These are phyloP conservation scores for Caenorhabditis doughertyi DNA, from an alignment of 2,888 invertebrate species.

Conservation along the genomic window DNA sequence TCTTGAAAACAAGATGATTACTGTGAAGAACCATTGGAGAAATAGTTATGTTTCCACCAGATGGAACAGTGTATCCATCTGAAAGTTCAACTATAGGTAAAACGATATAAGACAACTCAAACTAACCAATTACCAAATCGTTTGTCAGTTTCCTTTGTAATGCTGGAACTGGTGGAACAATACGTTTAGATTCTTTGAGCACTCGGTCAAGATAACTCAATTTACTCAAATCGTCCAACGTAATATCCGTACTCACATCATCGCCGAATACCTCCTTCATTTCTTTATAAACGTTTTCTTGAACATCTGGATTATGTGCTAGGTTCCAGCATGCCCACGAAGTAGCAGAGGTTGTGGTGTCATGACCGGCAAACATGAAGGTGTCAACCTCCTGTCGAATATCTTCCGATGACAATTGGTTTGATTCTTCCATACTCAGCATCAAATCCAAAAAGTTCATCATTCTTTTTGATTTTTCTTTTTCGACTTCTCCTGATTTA, in stretches of 20 bases:
- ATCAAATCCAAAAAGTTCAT: slow-evolving; percentile 84
- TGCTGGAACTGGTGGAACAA: slow-evolving; percentile 79
- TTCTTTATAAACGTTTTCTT: slow-evolving; percentile 75
- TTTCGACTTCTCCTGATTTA: slow-evolving; percentile 50
- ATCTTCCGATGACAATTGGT: slow-evolving; percentile 83
- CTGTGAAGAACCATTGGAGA: slow-evolving; percentile 66
- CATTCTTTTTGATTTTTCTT: slow-evolving; percentile 58
- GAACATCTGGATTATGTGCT: slow-evolving; percentile 83
- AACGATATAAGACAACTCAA: neutral
- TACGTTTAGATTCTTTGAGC: slow-evolving; percentile 78
- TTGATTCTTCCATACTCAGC: slow-evolving; percentile 83
- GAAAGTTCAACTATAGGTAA: slow-evolving; percentile 16
- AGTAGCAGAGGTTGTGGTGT: slow-evolving; percentile 84
- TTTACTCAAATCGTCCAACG: slow-evolving; percentile 79
- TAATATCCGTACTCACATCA: slow-evolving; percentile 72
- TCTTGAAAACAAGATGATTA: slow-evolving; percentile 60
- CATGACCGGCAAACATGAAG: slow-evolving; percentile 85
- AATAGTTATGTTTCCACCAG: slow-evolving; percentile 54
- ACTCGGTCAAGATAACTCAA: slow-evolving; percentile 78
- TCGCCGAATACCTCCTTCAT: slow-evolving; percentile 69
- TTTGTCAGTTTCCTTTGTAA: slow-evolving; percentile 78
- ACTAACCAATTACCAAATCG: slow-evolving; percentile 78
- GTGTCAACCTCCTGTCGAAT: slow-evolving; percentile 83
- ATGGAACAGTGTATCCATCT: slow-evolving; percentile 62
- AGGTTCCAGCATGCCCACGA: slow-evolving; percentile 83